These are phyloP conservation scores for Plecotus auritus DNA, from an alignment of 2,113 vertebrate species.

Conservation along the genomic window DNA sequence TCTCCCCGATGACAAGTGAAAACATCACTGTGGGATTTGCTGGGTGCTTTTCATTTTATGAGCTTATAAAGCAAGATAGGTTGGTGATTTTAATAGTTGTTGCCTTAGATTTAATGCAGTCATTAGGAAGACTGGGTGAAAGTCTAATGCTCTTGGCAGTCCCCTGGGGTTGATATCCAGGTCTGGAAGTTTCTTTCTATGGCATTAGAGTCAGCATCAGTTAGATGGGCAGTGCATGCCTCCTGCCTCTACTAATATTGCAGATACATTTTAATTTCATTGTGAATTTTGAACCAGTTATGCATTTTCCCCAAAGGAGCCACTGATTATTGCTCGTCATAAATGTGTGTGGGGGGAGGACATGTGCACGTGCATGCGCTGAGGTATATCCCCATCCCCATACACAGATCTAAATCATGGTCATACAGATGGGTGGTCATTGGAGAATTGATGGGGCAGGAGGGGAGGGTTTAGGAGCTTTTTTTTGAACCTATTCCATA, in stretches of 20 bases:
- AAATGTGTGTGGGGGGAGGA: background rate
- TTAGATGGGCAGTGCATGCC: background rate
- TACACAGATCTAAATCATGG: too few species aligned
- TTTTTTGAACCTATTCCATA: too few species aligned
- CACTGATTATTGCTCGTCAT: background rate
- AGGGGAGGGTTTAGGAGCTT: too few species aligned
- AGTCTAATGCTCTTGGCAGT: background rate
- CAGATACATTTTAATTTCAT: constrained; percentile 51
- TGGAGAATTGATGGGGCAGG: too few species aligned
- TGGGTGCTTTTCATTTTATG: constrained; percentile 66
- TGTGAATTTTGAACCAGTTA: constrained; percentile 25
- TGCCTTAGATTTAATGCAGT: constrained; percentile 62
- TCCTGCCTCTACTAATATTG: constrained; percentile 36
- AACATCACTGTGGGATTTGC: constrained; percentile 63
- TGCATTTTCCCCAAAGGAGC: background rate
- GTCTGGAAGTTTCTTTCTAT: background rate
- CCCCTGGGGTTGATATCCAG: background rate
- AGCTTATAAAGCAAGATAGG: constrained; percentile 64
- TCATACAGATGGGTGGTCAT: too few species aligned
- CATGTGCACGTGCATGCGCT: accelerated
- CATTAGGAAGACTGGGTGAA: constrained; percentile 52
- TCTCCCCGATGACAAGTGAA: constrained; percentile 52
- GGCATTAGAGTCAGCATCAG: background rate
- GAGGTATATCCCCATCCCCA: too few species aligned
- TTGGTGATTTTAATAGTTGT: constrained; percentile 62